Base-by-base conservation (phyloP, 2,797 vertebrate species). In the Gymnoscopelus braueri region DNA sequence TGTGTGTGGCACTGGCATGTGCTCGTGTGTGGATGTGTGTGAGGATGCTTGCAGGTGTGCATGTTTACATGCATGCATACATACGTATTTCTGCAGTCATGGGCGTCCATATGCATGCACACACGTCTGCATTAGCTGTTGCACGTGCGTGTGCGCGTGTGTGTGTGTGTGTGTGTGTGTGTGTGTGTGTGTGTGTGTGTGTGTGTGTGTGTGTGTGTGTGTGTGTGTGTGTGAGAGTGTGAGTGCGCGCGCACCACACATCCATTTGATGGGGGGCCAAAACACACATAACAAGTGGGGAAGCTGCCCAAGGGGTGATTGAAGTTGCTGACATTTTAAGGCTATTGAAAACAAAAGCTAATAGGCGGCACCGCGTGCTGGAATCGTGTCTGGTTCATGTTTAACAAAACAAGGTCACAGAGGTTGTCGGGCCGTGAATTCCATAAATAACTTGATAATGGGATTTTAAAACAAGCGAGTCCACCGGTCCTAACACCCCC, bases 361-460 rank as follows among this genome's bases (percentile, higher is more conserved):
- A 94, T 96, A 94, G 94, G 94, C 94, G 91, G 80, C 71, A 92
- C 91, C 91, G 85, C 94, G 94, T 94, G 94, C 94, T 88, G 93
- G 95, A 96, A 96, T 95, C 94, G 95, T 97, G 97, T 98, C 96
- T 96, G 92, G 94, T 96, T 97, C 96, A 95, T 98, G 97, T 98
- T 99, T 97, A 98, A 99, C 97, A 98, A 97, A 98, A 99, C 96
- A 97, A 97, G 96, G 96, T 95, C 94, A 96, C 75, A 67, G 88
- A 94, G 95, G 96, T 98, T 96, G 95, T 54, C 87, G 91, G 96
- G 96, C 94, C 94, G 94, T 90, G 94, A 96, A 97, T 96, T 96
- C 96, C 96, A 97, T 98, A 98, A 98, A 99, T 99, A 98, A 98
- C 95, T 96, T 93, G 95, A 96, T 98, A 98, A 98, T 99, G 96